Evolutionary conservation across 92 coral and sea anemone species (phyloP).

Genomic region (Parazoanthus darwini): DNA sequence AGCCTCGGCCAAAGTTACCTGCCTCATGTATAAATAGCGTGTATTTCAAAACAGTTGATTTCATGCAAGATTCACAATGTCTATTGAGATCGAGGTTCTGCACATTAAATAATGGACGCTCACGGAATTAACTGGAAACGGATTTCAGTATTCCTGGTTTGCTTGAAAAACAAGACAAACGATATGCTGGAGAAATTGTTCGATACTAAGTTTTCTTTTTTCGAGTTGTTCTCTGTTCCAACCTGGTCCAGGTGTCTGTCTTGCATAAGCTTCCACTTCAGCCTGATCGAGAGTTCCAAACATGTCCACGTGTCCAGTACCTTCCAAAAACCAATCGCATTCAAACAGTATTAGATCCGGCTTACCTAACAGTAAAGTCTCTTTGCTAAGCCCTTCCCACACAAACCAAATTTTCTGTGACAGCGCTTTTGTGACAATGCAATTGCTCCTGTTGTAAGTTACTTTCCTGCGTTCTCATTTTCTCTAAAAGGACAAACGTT

Average conservation of each 20-base stretch:
- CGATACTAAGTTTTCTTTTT: too few relatives aligned
- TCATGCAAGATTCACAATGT: too few relatives aligned
- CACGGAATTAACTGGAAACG: not conserved
- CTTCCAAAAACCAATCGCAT: slow-evolving; percentile 5
- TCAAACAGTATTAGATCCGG: not conserved
- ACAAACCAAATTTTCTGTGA: too few relatives aligned
- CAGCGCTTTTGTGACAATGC: too few relatives aligned
- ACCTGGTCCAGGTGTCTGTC: slow-evolving; percentile 70
- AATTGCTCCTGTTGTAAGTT: too few relatives aligned
- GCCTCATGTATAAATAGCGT: too few relatives aligned
- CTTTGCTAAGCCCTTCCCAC: too few relatives aligned
- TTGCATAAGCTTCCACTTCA: slow-evolving; percentile 57
- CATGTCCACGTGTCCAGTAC: slow-evolving; percentile 63
- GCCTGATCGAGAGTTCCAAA: slow-evolving; percentile 60
- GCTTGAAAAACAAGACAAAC: not conserved
- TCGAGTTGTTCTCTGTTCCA: not conserved
- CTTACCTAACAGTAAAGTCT: not conserved
- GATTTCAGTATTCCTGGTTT: not conserved
- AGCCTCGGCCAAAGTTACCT: too few relatives aligned
- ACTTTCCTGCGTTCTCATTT: too few relatives aligned
- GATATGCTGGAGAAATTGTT: not conserved
- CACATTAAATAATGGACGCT: not conserved
- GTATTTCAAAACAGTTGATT: too few relatives aligned
- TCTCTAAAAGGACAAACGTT: too few relatives aligned
- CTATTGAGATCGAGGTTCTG: too few relatives aligned